Evolutionary conservation across 2,888 invertebrate species (phyloP).

Genomic region (Diploptera punctata): DNA sequence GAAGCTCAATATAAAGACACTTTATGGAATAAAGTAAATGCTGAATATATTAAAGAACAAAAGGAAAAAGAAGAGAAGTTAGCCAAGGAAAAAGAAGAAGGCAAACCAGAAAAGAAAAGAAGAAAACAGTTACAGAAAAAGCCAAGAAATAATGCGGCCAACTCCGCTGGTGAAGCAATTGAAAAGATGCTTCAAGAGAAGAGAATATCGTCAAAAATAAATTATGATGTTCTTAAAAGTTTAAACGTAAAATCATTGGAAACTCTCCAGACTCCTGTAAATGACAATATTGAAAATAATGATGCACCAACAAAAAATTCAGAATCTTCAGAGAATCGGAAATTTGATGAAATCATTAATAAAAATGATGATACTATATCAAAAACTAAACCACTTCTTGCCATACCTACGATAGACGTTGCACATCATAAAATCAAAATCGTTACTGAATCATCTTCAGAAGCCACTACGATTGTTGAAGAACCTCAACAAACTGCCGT

Average conservation of each 20-base stretch:
- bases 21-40: conserved; percentile 90
- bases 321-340: not conserved
- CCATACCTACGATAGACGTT: not conserved
- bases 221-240: conserved; percentile 94
- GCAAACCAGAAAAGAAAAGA: conserved; percentile 82
- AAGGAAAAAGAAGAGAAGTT: conserved; percentile 85
- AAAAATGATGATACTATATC: not conserved
- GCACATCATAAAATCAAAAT: not conserved
- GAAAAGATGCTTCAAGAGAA: conserved; percentile 96
- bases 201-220: conserved; percentile 95
- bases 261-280: not conserved
- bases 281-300: not conserved
- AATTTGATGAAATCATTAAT: not conserved
- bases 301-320: not conserved
- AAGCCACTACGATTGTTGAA: not conserved
- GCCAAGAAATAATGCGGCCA: conserved; percentile 67
- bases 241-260: conserved; percentile 59
- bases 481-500: not conserved
- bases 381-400: not conserved
- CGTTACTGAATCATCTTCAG: not conserved
- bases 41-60: conserved; percentile 83
- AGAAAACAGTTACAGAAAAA: conserved; percentile 70
- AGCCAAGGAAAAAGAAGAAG: conserved; percentile 83
- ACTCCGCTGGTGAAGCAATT: conserved; percentile 84
- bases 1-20: conserved; percentile 83